Conservation (phyloP, 2,113 vertebrate species). For the Caloenas nicobarica region DNA sequence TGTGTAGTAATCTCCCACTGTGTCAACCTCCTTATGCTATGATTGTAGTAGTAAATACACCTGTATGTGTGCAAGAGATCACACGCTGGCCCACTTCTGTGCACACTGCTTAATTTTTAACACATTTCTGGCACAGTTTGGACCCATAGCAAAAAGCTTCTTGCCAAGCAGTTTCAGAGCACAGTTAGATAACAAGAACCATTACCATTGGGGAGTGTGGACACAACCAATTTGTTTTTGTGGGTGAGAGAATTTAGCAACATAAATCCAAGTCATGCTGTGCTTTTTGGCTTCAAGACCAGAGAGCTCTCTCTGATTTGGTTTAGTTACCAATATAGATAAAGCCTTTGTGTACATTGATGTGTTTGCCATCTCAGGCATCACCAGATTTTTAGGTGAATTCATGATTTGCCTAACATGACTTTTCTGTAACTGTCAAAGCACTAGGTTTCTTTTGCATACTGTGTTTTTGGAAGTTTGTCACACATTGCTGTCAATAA, state of each 20-base stretch:
- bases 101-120: neutral
- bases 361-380: neutral
- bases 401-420: neutral
- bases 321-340: neutral
- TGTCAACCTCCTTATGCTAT: neutral
- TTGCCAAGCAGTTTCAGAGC: neutral
- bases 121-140: neutral
- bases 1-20: neutral
- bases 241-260: neutral
- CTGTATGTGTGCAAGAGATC: neutral
- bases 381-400: neutral
- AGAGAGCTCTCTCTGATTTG: neutral
- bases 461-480: neutral
- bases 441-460: neutral
- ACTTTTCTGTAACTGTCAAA: neutral
- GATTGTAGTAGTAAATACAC: neutral
- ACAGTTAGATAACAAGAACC: neutral
- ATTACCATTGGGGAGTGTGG: neutral
- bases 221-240: neutral
- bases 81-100: neutral
- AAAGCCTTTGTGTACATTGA: neutral
- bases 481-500: neutral
- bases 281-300: neutral
- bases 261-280: neutral
- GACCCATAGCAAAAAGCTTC: neutral